These are phyloP conservation scores for Pipistrellus pygmaeus DNA, from an alignment of 2,797 vertebrate genomes.

Conservation along the genomic window DNA sequence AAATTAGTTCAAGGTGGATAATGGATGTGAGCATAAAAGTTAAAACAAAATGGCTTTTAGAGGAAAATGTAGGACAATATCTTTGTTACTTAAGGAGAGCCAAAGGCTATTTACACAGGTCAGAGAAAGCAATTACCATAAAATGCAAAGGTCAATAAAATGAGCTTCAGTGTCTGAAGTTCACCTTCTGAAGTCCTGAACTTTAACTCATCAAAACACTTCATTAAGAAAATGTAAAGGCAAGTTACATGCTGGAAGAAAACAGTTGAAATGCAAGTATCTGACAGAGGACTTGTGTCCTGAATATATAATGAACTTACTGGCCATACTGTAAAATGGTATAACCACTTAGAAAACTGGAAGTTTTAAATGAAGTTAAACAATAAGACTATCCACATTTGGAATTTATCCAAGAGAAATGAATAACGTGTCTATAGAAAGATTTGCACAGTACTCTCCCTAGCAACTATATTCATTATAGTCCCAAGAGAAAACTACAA, in stretches of 20 bases:
- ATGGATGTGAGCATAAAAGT: neutral
- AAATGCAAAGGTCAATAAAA: neutral
- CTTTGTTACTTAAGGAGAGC: neutral
- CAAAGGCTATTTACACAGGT: neutral
- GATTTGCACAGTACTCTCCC: neutral
- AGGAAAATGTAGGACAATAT: neutral
- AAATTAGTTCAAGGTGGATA: slow-evolving; percentile 10
- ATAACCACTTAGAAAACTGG: neutral
- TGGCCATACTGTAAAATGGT: neutral
- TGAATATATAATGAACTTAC: neutral
- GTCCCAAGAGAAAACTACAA: neutral
- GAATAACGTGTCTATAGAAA: neutral
- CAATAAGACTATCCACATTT: neutral
- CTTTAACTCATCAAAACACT: neutral
- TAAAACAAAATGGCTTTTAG: neutral
- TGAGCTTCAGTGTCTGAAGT: neutral
- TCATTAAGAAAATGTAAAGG: slow-evolving; percentile 9
- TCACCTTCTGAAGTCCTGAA: neutral
- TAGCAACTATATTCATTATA: neutral
- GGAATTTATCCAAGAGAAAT: slow-evolving; percentile 23
- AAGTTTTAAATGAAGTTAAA: neutral
- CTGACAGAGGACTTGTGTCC: neutral
- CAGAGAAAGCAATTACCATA: neutral
- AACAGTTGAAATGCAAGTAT: neutral
- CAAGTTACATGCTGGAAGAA: neutral